Evolutionary conservation across 2,888 invertebrate species (phyloP).

Genomic region (Isotomurus palustris): DNA sequence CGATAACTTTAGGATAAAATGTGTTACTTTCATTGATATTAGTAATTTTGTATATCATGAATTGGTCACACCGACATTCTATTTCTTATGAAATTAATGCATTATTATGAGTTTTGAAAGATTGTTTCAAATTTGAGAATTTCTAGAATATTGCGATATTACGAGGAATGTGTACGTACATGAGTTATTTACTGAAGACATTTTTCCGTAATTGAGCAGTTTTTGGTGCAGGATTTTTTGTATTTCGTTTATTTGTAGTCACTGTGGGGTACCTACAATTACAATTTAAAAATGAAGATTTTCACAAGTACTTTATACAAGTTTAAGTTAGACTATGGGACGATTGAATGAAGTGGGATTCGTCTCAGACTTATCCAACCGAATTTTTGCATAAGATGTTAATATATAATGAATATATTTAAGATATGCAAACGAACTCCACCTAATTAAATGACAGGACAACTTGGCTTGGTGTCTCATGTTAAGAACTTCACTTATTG

Average conservation of each 20-base stretch:
- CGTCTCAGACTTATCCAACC: too few species aligned
- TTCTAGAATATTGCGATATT: too few species aligned
- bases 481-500: background rate
- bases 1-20: background rate
- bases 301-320: background rate
- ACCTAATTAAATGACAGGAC: background rate
- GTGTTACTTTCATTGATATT: background rate
- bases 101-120: background rate
- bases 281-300: too few species aligned
- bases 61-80: background rate
- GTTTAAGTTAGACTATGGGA: background rate
- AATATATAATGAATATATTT: background rate
- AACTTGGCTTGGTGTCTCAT: too few species aligned
- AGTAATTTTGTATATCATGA: background rate
- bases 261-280: background rate
- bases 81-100: background rate
- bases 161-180: too few species aligned
- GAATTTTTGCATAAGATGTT: background rate
- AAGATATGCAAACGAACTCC: background rate
- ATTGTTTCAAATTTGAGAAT: background rate
- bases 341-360: background rate
- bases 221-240: background rate
- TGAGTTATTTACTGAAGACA: too few species aligned
- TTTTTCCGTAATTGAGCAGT: too few species aligned
- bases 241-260: background rate